These are phyloP conservation scores for Pimpla rufipes DNA, from an alignment of 2,888 invertebrate species.

Conservation along the genomic window DNA sequence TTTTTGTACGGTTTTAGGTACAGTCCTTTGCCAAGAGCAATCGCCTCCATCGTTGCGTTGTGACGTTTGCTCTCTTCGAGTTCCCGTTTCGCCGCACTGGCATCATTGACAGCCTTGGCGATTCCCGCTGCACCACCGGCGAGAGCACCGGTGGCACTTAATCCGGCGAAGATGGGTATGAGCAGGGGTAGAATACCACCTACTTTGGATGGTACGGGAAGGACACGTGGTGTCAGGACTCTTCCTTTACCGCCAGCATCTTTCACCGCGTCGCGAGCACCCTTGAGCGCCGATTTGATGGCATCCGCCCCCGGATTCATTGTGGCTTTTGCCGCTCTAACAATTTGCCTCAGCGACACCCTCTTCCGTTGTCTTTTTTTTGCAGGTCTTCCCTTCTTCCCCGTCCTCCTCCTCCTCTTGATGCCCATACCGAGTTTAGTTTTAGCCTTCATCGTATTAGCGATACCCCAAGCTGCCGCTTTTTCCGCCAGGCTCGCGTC, in stretches of 20 bases:
- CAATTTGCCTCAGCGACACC: constrained; percentile 27
- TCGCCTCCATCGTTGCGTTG: constrained; percentile 81
- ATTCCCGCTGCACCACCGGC: neutral
- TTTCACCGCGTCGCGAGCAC: constrained; percentile 20
- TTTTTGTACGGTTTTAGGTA: constrained; percentile 71
- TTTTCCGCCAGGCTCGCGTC: constrained; percentile 78
- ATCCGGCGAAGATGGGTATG: neutral
- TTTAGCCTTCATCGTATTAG: constrained; percentile 78
- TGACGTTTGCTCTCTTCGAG: constrained; percentile 76
- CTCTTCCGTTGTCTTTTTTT: too few relatives aligned
- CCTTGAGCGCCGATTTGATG: constrained; percentile 52
- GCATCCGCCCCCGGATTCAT: neutral
- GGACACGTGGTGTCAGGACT: neutral
- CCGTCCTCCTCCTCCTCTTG: constrained; percentile 13
- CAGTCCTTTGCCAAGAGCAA: constrained; percentile 79
- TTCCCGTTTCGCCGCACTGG: neutral
- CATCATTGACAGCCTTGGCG: neutral
- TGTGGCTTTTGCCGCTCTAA: constrained; percentile 40
- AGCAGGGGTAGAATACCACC: neutral
- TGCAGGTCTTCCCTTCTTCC: too few relatives aligned
- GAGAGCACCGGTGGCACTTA: neutral
- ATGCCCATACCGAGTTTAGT: constrained; percentile 74
- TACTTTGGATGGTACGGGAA: neutral
- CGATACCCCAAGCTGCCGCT: constrained; percentile 74
- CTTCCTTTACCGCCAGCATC: neutral